These are phyloP conservation scores for pig (Sus scrofa) DNA, from an alignment of 2,113 vertebrate genomes.

Conservation along the genomic window DNA sequence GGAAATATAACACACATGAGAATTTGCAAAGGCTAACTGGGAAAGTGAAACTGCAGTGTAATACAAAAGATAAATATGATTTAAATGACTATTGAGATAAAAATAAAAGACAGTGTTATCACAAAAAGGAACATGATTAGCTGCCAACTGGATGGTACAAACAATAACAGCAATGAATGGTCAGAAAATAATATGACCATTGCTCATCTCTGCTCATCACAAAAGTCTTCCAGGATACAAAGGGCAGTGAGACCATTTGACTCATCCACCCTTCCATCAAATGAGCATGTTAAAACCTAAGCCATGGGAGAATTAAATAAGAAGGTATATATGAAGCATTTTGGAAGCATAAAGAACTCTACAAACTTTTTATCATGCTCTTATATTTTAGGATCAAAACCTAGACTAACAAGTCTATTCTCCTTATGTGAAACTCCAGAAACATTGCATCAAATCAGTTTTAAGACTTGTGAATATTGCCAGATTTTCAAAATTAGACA, in stretches of 20 bases:
- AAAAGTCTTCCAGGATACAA: neutral
- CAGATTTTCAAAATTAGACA: slow-evolving; percentile 37
- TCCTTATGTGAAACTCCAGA: neutral
- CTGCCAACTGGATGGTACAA: neutral
- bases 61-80: slow-evolving; percentile 12
- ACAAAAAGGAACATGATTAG: neutral
- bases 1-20: neutral
- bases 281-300: neutral
- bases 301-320: neutral
- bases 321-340: neutral
- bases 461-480: neutral
- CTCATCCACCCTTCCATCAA: neutral
- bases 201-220: neutral
- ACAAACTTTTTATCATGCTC: neutral
- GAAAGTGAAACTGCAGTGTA: neutral
- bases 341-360: neutral
- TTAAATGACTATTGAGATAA: slow-evolving; percentile 41
- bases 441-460: neutral
- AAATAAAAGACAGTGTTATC: neutral
- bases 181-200: neutral
- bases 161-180: neutral
- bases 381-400: slow-evolving; percentile 17
- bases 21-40: neutral
- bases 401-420: neutral
- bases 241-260: neutral